Evolutionary conservation across 1,140 invertebrate genomes (phyloP), one percentile per base, ranked within the genome.

Genomic region (Caenorhabditis briggsae): DNA sequence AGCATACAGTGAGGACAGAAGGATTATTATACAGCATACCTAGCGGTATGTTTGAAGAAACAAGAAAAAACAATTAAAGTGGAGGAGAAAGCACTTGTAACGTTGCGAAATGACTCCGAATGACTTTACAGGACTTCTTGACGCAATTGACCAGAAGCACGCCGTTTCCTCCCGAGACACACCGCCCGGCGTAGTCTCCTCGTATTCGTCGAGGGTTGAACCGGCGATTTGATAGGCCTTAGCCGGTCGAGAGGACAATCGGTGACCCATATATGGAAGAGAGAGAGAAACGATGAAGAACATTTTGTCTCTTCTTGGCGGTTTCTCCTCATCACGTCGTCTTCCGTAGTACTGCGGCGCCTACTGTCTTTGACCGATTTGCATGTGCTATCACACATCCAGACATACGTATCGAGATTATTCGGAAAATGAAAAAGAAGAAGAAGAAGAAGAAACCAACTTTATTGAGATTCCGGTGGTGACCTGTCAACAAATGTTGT

Each of bases 221-320:
- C 70, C 70, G 70, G 14, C 70, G 70, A 78, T 53, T 78, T 78
- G 70, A 78, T 78, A 78, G 70, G 70, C 70, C 46, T 48, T 53
- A 50, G 70, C 70, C 70, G 70, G 70, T 78, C 70, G 70, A 78
- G 70, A 78, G 70, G 70, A 78, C 70, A 78, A 78, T 78, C 70
- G 70, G 70, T 78, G 70, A 78, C 70, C 70, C 70, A 78, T 78
- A 78, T 78, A 78, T 50, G 46, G 70, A 33, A 33, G 33, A 33
- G 33, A 33, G 33, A 33, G 33, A 78, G 70, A 78, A 78, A 48
- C 65, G 43, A 74, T 53, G 70, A 78, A 50, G 70, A 78, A 78
- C 70, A 78, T 50, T 78, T 78, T 78, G 70, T 78, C 70, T 78
- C 70, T 78, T 78, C 70, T 50, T 78, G 70, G 70, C 70, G 70